A percentile compares a stretch with the other conserved stretches of the same genome.
phyloP scores from a whole-genome alignment of 2,888 invertebrate genomes.

The Zelleria hepariella region DNA sequence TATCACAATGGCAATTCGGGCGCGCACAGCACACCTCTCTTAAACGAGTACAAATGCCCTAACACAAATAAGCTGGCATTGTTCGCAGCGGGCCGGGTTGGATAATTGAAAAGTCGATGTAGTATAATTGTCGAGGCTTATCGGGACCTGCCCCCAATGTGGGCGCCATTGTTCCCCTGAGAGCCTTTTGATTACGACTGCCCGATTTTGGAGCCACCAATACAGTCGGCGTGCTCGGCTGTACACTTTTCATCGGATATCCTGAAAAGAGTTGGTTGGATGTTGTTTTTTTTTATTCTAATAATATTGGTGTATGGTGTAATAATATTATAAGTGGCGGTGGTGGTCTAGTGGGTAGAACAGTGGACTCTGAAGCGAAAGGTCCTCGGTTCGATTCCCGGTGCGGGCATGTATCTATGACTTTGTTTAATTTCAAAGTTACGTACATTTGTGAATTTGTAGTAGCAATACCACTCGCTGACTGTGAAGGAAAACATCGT shows the following conservation, averaged over 20 bases:
- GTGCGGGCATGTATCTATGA: too few species aligned
- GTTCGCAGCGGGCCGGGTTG: conserved; percentile 57
- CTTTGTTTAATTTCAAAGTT: too few species aligned
- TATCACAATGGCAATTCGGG: background rate
- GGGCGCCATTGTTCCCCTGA: conserved; percentile 69
- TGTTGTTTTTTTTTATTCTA: background rate
- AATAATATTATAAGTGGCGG: too few species aligned
- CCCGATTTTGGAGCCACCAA: conserved; percentile 50
- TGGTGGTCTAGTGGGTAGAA: too few species aligned
- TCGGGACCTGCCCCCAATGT: conserved; percentile 62
- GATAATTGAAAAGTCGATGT: conserved; percentile 73
- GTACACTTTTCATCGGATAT: conserved; percentile 53
- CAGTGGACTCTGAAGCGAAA: too few species aligned
- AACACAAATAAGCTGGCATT: conserved; percentile 68
- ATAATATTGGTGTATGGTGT: too few species aligned
- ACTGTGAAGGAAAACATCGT: too few species aligned
- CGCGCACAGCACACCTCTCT: conserved; percentile 15
- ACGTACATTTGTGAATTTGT: too few species aligned
- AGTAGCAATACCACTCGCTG: too few species aligned
- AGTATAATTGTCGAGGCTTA: conserved; percentile 71
- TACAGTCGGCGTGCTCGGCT: conserved; percentile 67
- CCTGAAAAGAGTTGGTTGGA: conserved; percentile 40
- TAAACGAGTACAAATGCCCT: conserved; percentile 62
- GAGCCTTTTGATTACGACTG: conserved; percentile 68
- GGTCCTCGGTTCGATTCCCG: too few species aligned